Conservation (phyloP, 2,113 vertebrate genomes). For the Oostethus manadensis region DNA sequence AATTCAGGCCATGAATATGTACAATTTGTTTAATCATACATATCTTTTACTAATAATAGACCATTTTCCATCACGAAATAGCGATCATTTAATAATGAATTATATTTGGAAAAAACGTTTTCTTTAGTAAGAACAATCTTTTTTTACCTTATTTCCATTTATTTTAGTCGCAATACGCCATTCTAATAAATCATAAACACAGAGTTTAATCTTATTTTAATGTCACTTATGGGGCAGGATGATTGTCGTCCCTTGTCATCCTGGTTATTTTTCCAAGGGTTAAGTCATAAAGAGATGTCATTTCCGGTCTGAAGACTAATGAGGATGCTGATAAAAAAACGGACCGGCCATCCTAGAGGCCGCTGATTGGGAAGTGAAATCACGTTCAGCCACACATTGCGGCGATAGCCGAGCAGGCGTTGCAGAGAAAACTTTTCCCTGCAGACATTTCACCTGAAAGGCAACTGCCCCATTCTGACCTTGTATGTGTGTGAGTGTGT, state of each 20-base stretch:
- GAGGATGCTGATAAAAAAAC: conserved; percentile 51
- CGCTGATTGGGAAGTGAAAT: conserved; percentile 48
- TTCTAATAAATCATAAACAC: not conserved
- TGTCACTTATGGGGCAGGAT: conserved; percentile 2
- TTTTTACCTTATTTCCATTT: too few relatives aligned
- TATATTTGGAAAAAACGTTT: too few relatives aligned
- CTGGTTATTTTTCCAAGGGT: conserved; percentile 30
- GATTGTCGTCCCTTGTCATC: conserved; percentile 12
- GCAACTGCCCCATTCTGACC: conserved; percentile 20
- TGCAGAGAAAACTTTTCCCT: conserved; percentile 33
- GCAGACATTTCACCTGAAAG: conserved; percentile 47
- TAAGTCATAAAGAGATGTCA: conserved; percentile 41
- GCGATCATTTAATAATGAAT: too few relatives aligned
- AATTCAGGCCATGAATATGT: too few relatives aligned
- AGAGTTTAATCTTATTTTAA: not conserved
- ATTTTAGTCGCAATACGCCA: too few relatives aligned
- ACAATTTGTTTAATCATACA: too few relatives aligned
- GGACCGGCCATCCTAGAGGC: conserved; percentile 21
- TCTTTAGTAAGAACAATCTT: too few relatives aligned
- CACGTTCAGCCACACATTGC: conserved; percentile 42
- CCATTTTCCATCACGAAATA: too few relatives aligned
- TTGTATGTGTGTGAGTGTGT: conserved; percentile 7
- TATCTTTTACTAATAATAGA: too few relatives aligned
- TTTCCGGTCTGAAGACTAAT: conserved; percentile 55
- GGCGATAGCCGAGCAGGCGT: conserved; percentile 31